Conservation (phyloP, 2,888 invertebrate genomes). For the Sesamia inferens region DNA sequence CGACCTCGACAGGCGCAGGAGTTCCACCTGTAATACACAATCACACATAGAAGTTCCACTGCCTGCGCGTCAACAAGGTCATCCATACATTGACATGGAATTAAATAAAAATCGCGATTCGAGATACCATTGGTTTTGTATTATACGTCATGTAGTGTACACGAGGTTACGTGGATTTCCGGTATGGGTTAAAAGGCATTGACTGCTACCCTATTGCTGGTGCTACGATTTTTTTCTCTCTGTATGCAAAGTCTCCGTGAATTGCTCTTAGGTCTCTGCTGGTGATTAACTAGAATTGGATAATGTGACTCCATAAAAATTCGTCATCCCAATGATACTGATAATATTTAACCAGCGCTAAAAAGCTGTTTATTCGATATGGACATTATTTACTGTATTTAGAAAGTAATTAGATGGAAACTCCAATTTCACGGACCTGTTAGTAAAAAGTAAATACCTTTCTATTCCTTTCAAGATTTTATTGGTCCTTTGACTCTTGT, state of each 20-base stretch:
- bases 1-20: constrained; percentile 62
- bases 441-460: not conserved
- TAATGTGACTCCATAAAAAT: not conserved
- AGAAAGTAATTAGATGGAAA: not conserved
- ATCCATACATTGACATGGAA: constrained; percentile 19
- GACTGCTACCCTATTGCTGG: not conserved
- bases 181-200: not conserved
- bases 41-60: constrained; percentile 40
- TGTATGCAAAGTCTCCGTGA: not conserved
- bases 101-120: constrained; percentile 19
- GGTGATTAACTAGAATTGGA: not conserved
- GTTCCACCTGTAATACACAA: constrained; percentile 58
- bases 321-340: not conserved
- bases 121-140: constrained; percentile 7
- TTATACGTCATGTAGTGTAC: not conserved
- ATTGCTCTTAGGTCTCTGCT: not conserved
- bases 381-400: not conserved
- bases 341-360: not conserved
- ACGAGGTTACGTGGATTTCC: constrained; percentile 2
- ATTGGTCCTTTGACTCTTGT: not conserved
- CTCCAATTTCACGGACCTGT: not conserved
- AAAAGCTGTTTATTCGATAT: not conserved
- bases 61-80: constrained; percentile 44
- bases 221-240: not conserved
- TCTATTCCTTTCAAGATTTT: not conserved